These are phyloP conservation scores for Mesopsocus fuscifrons DNA, from an alignment of 2,888 invertebrate genomes.

Conservation along the genomic window DNA sequence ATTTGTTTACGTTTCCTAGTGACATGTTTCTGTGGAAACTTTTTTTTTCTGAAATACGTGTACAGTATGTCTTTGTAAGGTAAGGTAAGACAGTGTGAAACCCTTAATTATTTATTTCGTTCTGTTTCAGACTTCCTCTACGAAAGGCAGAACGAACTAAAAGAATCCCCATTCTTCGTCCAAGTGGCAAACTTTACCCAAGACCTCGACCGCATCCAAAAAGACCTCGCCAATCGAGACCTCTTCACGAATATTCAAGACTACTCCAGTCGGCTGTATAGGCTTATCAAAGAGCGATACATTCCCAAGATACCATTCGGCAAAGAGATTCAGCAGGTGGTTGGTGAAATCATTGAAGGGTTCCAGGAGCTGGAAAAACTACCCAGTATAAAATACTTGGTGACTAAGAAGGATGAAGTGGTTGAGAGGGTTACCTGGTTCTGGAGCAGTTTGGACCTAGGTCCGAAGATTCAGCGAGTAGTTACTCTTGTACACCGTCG, in stretches of 20 bases:
- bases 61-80: no score
- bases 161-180: conserved; percentile 62
- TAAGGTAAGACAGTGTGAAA: no score
- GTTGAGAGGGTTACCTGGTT: conserved; percentile 46
- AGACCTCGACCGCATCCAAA: conserved; percentile 58
- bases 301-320: conserved; percentile 47
- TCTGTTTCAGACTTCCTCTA: conserved; percentile 49
- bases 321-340: conserved; percentile 39
- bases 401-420: conserved; percentile 37
- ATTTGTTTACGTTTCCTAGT: no score
- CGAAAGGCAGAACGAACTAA: conserved; percentile 55
- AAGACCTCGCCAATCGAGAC: conserved; percentile 57
- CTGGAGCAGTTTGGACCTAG: conserved; percentile 56
- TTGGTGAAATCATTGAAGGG: conserved; percentile 39
- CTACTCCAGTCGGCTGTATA: conserved; percentile 45
- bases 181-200: conserved; percentile 61
- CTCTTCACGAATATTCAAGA: conserved; percentile 59
- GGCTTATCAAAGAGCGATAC: conserved; percentile 45
- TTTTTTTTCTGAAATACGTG: no score
- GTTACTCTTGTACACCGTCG: conserved; percentile 47
- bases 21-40: no score
- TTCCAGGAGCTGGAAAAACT: conserved; percentile 39
- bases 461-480: conserved; percentile 41
- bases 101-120: no score
- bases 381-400: conserved; percentile 35